phyloP scores from a whole-genome alignment of 2,113 vertebrate genomes.

The Helogale parvula region DNA sequence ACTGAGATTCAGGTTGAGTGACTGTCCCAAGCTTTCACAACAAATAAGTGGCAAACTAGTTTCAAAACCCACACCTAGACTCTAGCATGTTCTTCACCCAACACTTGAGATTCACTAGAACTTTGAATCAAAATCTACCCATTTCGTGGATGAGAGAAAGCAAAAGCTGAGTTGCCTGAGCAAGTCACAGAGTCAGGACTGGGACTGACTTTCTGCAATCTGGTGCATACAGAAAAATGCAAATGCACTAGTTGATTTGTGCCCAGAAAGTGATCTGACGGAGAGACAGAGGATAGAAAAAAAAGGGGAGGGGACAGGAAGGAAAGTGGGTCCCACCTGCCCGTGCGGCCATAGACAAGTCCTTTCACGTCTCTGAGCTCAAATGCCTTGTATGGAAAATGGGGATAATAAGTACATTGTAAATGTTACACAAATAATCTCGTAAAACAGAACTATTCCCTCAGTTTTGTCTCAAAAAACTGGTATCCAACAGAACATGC shows the following conservation, averaged over 20 bases:
- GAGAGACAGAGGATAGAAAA: neutral
- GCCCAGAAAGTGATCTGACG: neutral
- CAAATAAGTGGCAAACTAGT: neutral
- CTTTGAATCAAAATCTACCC: neutral
- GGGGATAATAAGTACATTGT: rapidly evolving
- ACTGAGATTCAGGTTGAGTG: neutral
- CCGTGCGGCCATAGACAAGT: rapidly evolving
- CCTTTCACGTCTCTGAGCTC: neutral
- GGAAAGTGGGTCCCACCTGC: rapidly evolving
- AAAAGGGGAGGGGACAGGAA: neutral
- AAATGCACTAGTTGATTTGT: rapidly evolving
- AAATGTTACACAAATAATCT: neutral
- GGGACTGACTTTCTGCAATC: rapidly evolving
- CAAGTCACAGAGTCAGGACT: neutral
- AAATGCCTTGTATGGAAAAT: rapidly evolving
- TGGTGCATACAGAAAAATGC: neutral
- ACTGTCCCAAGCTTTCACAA: neutral
- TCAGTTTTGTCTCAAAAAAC: neutral
- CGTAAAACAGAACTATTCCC: neutral
- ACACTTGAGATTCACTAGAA: neutral
- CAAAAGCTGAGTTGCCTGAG: neutral
- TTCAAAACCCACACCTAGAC: neutral
- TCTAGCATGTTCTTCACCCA: neutral
- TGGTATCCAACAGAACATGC: neutral
- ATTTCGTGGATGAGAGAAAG: neutral